Evolutionary conservation across 2,797 vertebrate genomes (phyloP), one percentile per base, ranked within the genome.

Genomic region (Enteromius argenteus): DNA sequence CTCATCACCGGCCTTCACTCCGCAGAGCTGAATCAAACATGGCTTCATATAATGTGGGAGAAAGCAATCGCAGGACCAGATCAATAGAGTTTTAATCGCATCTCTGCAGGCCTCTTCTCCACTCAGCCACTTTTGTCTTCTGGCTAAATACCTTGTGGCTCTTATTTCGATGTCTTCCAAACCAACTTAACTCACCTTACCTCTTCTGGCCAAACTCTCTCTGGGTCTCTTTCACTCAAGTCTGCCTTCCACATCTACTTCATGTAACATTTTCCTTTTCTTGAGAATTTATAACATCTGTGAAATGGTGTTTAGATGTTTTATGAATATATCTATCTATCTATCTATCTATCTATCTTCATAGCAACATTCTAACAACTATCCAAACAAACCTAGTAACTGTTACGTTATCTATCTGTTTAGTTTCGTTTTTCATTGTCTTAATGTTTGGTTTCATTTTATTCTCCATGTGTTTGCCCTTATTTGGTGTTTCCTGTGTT

Each of bases 11-110:
- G 67, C 73, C 86, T 89, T 87, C 87, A 84, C 84, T 81, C 84
- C 62, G 78, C 60, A 84, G 87, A 79, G 77, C 86, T 88, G 92
- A 93, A 93, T 94, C 93, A 94, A 94, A 93, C 92, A 94, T 89
- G 87, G 90, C 90, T 90, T 91, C 90, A 92, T 91, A 91, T 90
- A 92, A 93, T 88, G 91, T 90, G 89, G 90, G 86, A 89, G 87
- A 86, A 79, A 71, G 88, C 78, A 80, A 90, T 91, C 90, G 90
- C 89, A 80, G 67, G 66, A 87, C 75, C 87, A 42, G 91, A 93
- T 95, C 92, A 83, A 94, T 94, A 92, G 88, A 78, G 85, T 92
- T 93, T 93, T 93, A 94, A 93, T 93, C 89, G 89, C 89, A 79
- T 89, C 90, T 84, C 85, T 86, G 84, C 89, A 86, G 87, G 84